A percentile compares a stretch with the other conserved stretches of the same genome.
phyloP scores from a whole-genome alignment of 2,113 vertebrate genomes.

The Trichomycterus rosablanca region DNA sequence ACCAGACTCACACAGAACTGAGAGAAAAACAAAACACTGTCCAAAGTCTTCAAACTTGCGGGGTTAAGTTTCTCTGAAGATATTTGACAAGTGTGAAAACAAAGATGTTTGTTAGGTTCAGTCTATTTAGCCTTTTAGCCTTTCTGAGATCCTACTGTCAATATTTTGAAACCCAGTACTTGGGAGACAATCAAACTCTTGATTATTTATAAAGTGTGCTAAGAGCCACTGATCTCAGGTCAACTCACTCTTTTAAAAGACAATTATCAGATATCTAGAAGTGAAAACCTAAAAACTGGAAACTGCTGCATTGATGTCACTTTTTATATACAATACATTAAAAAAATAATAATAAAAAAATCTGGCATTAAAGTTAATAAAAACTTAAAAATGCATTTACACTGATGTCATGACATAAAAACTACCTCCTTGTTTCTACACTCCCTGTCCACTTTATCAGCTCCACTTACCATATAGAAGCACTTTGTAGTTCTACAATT shows the following conservation, averaged over 20 bases:
- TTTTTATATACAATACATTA: too few species aligned
- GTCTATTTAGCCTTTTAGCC: constrained; percentile 17
- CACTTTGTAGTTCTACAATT: too few species aligned
- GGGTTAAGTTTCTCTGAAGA: constrained; percentile 31
- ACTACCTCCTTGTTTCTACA: too few species aligned
- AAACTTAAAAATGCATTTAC: too few species aligned
- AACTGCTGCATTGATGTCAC: background rate
- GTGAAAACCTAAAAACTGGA: too few species aligned
- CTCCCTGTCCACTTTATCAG: too few species aligned
- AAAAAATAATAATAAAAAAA: too few species aligned
- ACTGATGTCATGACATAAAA: too few species aligned
- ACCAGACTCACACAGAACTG: constrained; percentile 25
- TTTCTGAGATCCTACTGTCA: constrained; percentile 23
- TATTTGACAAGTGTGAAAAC: constrained; percentile 24
- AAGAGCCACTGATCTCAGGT: constrained; percentile 35
- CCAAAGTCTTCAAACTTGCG: constrained; percentile 42
- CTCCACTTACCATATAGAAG: too few species aligned
- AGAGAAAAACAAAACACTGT: constrained; percentile 40
- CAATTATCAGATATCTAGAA: too few species aligned
- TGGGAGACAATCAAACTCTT: constrained; percentile 39
- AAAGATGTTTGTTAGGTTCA: constrained; percentile 20
- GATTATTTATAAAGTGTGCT: too few species aligned
- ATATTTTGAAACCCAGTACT: constrained; percentile 59
- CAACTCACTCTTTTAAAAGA: background rate
- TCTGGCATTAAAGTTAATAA: too few species aligned